Evolutionary conservation across 2,797 vertebrate species (phyloP), one percentile per base, ranked within the genome.

Genomic region (Tympanoctomys barrerae): DNA sequence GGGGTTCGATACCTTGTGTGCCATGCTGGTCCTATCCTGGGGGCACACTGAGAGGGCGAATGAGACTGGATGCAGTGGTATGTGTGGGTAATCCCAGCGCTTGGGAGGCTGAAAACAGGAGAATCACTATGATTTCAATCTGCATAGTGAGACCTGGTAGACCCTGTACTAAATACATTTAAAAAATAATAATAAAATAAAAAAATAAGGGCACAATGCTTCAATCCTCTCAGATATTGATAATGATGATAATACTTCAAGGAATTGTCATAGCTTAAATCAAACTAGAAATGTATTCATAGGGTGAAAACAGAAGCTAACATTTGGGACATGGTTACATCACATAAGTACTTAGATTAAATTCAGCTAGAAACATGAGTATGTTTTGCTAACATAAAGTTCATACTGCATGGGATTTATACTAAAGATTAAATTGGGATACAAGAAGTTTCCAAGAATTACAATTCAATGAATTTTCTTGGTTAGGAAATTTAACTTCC

Each of bases 271-370:
- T 66, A 70, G 8, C 77, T 95, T n/a, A 59, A 13, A 80, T 84
- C n/a, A 95, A 91, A 89, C 59, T 90, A 42, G 39, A 68, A 95
- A 87, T 6, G 39, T 10, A 86, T 21, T n/a, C 28, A 61, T 18
- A 89, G 26, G 21, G 28, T 91, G 21, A 91, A 94, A 89, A 84
- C 59, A 83, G 26, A 93, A 95, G 26, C 33, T 94, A 73, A 66
- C 90, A 62, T 54, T 91, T 49, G 21, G 54, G 93, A 78, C 1
- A 85, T 39, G 10, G 31, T 59, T 22, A 49, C 94, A 26, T 28
- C 31, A 71, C 13, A 71, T 42, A 39, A 83, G 19, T 31, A 79
- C 12, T 5, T 66, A 80, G 49, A 24, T 82, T 89, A 62, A 89
- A 26, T 95, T 89, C n/a, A 90, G 24, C 46, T 78, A 42, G 8